Evolutionary conservation across 1,140 invertebrate genomes (phyloP), one percentile per base, ranked within the genome.

Genomic region (Contarinia nasturtii): DNA sequence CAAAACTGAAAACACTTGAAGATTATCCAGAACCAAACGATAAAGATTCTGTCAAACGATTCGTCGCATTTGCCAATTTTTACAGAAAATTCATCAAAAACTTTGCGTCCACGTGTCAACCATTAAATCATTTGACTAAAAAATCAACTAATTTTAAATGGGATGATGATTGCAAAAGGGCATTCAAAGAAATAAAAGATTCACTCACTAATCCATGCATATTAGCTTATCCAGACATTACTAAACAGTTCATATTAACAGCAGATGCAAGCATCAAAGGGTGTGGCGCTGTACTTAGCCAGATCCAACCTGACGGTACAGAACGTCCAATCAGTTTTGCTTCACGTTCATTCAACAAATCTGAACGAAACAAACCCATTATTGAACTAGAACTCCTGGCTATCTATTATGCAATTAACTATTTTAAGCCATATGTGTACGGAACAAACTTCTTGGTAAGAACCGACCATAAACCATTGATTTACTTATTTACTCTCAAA

Each of bases 401-500:
- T n/a, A 64, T 76, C 8, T 49, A 72, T 1, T 75, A 59, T 54
- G 66, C 56, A 12, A 40, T 57, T 7, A 58, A 52, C 41, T 45
- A 47, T 17, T 22, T 47, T 4, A 38, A 27, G 44, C 49, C 44
- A 19, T 47, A 45, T 33, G 19, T 47, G 10, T 27, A 33, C 7
- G 49, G 49, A 19, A 45, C 49, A 18, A 52, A 61, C 48, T 67
- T 68, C 50, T 47, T 51, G 11, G 55, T 71, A 14, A 49, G 54
- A 17, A 69, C 68, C 1, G 71, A 75, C 51, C 65, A 72, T 51
- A 57, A 66, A 48, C 68, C 70, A 8, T 51, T 75, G 27, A 27
- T 27, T 27, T 27, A 27, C 10, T 10, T 27, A 27, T 27, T 5
- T 10, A 27, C 3, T 5, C 27, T 27, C 10, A 27, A 27, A 3